Base-by-base conservation (phyloP, 2,888 invertebrate species). In the Orthonevra nobilis region DNA sequence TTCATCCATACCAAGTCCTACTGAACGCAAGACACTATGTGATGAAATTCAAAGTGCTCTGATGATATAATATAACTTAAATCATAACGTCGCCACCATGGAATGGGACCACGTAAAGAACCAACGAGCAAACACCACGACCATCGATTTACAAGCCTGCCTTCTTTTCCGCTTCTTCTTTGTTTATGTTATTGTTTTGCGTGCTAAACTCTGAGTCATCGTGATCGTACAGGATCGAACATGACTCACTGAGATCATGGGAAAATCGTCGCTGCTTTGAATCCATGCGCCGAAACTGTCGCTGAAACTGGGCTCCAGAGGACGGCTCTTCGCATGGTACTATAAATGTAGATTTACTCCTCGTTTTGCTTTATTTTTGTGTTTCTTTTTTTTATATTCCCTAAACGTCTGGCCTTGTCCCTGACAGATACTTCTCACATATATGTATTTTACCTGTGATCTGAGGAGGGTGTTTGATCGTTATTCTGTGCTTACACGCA, bases 41-140 rank as follows among this genome's bases (percentile, higher is more conserved):
- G 77, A 64, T 72, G 77, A 77, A 77, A 77, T 77, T 72, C 28
- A 77, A 48, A 34, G 28, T 7, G 5, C 7, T 54, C 20, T 69
- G 36, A 26, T 23, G 26, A 38, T 23, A 60, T 40, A n/a, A n/a
- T n/a, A n/a, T n/a, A n/a, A n/a, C 17, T 38, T 50, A 77, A 77
- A 64, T 64, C 63, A 77, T 68, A 74, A 68, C 58, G 54, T 74
- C 56, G 56, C 50, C 70, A 63, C 77, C 70, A 70, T 46, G 56
- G 23, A 52, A 60, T 42, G 26, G 40, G 40, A 32, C 46, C 46
- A 46, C 15, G 36, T 23, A 5, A 23, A 23, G 23, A n/a, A n/a
- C n/a, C n/a, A n/a, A n/a, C n/a, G n/a, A n/a, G n/a, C n/a, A n/a
- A n/a, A n/a, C n/a, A n/a, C n/a, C n/a, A n/a, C n/a, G n/a, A n/a